A percentile compares a stretch with the other conserved stretches of the same genome.
These are phyloP conservation scores for Agonopterix alstromeriana DNA, from an alignment of 2,888 invertebrate species.

Conservation along the genomic window DNA sequence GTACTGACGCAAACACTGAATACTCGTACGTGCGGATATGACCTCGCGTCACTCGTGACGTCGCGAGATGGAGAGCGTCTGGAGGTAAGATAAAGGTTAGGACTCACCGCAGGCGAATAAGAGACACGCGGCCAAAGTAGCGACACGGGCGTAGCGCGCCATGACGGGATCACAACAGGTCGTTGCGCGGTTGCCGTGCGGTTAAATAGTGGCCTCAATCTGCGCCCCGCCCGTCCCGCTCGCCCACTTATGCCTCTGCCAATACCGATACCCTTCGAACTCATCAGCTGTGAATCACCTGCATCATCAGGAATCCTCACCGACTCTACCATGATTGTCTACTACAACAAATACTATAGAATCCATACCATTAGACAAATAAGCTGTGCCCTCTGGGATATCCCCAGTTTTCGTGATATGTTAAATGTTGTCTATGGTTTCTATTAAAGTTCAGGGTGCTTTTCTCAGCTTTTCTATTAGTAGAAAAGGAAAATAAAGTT, in stretches of 20 bases:
- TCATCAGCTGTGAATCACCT: constrained; percentile 46
- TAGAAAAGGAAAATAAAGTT: too few species aligned
- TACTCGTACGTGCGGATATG: constrained; percentile 41
- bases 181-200: constrained; percentile 70
- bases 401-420: too few species aligned
- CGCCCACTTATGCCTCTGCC: constrained; percentile 65
- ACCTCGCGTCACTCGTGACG: constrained; percentile 58
- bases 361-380: too few species aligned
- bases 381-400: too few species aligned
- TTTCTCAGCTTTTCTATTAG: too few species aligned
- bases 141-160: constrained; percentile 77
- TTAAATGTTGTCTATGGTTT: too few species aligned
- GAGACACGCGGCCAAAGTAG: constrained; percentile 75
- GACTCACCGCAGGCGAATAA: constrained; percentile 76
- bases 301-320: background rate
- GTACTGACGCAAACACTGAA: constrained; percentile 53
- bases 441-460: too few species aligned
- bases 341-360: too few species aligned
- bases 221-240: constrained; percentile 70
- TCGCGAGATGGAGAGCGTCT: constrained; percentile 65
- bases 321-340: background rate
- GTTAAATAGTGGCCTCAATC: constrained; percentile 77
- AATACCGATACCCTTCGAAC: constrained; percentile 21
- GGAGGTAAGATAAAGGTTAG: constrained; percentile 70
- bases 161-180: constrained; percentile 78